These are phyloP conservation scores for Amblyopsis rosae DNA, from an alignment of 2,113 vertebrate genomes.

Conservation along the genomic window DNA sequence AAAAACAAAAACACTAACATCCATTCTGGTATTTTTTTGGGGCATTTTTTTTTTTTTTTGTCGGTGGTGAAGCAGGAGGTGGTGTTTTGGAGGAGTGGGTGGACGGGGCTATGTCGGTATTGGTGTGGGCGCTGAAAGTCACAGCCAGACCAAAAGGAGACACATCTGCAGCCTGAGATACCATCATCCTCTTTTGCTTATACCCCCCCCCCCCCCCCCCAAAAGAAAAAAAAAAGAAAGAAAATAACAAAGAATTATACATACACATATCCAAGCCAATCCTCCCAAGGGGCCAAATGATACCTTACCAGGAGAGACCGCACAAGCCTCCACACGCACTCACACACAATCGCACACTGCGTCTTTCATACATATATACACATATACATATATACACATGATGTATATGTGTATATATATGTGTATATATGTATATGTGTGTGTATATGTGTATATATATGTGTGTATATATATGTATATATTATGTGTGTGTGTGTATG, in stretches of 20 bases:
- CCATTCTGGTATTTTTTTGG: constrained; percentile 19
- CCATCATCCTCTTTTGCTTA: constrained; percentile 60
- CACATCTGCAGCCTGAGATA: constrained; percentile 83
- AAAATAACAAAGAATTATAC: constrained; percentile 30
- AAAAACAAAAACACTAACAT: constrained; percentile 38
- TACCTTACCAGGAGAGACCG: constrained; percentile 80
- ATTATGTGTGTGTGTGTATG: too few relatives aligned
- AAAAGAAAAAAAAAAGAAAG: constrained; percentile 27
- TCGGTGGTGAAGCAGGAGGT: constrained; percentile 45
- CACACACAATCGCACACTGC: constrained; percentile 78
- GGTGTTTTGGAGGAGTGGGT: constrained; percentile 59
- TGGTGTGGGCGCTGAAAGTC: constrained; percentile 72
- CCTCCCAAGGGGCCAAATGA: constrained; percentile 52
- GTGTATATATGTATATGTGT: too few relatives aligned
- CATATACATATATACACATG: too few relatives aligned
- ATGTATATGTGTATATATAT: too few relatives aligned
- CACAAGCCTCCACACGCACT: constrained; percentile 76
- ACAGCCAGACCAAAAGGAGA: constrained; percentile 81
- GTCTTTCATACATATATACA: too few relatives aligned
- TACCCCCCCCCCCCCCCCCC: not conserved
- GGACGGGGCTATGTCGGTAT: constrained; percentile 59
- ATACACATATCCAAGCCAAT: constrained; percentile 54
- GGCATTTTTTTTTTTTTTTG: constrained; percentile 13
- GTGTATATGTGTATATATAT: too few relatives aligned
- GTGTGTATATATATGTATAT: too few relatives aligned